These are phyloP conservation scores for Tricholaema leucomelas DNA, from an alignment of 2,113 vertebrate genomes.

Conservation along the genomic window DNA sequence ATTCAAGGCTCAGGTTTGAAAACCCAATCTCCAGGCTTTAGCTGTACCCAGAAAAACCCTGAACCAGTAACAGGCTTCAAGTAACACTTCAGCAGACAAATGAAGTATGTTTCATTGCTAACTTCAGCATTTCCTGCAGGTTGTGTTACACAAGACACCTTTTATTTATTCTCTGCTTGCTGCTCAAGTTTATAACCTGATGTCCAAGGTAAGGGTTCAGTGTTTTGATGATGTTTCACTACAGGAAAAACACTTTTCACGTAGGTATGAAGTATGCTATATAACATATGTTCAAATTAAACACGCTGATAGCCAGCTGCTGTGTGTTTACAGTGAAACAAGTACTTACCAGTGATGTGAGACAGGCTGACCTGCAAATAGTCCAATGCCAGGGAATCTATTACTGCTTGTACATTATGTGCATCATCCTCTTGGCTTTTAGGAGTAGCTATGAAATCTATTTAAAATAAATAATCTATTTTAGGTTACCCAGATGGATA, in stretches of 20 bases:
- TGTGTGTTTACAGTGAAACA: background rate
- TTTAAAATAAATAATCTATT: background rate
- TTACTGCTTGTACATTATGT: slow-evolving; percentile 93
- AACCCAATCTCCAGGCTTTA: background rate
- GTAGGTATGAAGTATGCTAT: background rate
- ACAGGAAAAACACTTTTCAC: background rate
- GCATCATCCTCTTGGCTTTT: slow-evolving; percentile 87
- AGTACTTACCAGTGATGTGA: slow-evolving; percentile 89
- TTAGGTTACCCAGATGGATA: background rate
- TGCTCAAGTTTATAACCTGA: background rate
- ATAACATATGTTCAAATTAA: background rate
- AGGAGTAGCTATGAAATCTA: slow-evolving; percentile 86
- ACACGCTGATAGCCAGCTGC: background rate
- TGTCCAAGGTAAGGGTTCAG: background rate
- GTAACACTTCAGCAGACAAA: background rate
- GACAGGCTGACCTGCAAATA: slow-evolving; percentile 97
- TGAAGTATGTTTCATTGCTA: background rate
- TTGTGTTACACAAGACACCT: background rate
- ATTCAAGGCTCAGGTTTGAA: background rate
- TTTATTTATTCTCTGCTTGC: background rate
- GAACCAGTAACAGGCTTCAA: background rate
- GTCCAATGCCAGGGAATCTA: slow-evolving; percentile 95
- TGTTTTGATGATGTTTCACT: background rate
- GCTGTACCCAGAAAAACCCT: background rate
- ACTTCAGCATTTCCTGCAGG: background rate